Evolutionary conservation across 1,140 invertebrate genomes (phyloP), one percentile per base, ranked within the genome.

Genomic region (Ephestia elutella): DNA sequence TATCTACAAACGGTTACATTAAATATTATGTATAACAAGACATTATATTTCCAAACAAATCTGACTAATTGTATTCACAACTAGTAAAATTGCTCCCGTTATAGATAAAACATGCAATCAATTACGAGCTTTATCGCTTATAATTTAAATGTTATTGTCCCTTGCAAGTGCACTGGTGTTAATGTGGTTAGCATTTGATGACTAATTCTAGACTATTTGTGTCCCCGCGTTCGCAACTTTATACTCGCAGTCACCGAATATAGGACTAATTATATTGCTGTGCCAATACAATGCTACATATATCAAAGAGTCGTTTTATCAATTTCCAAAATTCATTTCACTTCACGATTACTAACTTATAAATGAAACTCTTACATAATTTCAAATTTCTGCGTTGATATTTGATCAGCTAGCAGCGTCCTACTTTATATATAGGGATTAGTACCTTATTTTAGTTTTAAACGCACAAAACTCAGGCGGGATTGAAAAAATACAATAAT

Each of bases 151-250:
- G 38, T 10, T 4, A 15, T 44, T n/a, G 13, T 44, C n/a, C 38
- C 15, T 44, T 15, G 10, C 38, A 44, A 44, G 38, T 44, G 38
- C 38, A 15, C 10, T 44, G 5, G 15, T 15, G 38, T 44, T 15
- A 44, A 44, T 44, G 15, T 8, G 38, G 13, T 44, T 44, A 44
- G 49, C 19, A 32, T 57, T 50, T 50, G 59, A 65, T 68, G 66
- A 68, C 66, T 68, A 68, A 68, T 59, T 59, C 62, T 68, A 51
- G 35, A 65, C 66, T 68, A 65, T 65, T 65, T 63, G 62, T 64
- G 62, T 68, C 54, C 50, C 44, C 61, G 54, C 56, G 15, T 44
- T 44, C 38, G 38, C 38, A 44, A 44, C 38, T 44, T 44, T 15
- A 44, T 7, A 44, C 38, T 44, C 38, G 1, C 38, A 44, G 38